These are phyloP conservation scores for Mormyrus iriodes DNA, from an alignment of 2,113 vertebrate species.

Conservation along the genomic window DNA sequence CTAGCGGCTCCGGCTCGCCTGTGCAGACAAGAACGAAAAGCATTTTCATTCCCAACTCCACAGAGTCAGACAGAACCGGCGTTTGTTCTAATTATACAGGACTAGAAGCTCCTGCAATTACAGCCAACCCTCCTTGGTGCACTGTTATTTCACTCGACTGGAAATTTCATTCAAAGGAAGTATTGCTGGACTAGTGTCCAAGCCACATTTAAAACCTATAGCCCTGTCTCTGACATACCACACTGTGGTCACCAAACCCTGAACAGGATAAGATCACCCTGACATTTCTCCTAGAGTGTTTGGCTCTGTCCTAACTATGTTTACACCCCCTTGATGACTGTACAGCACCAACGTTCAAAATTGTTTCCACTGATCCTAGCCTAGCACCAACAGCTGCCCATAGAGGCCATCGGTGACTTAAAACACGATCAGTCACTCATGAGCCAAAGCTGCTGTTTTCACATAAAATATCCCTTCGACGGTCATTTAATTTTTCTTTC, in stretches of 20 bases:
- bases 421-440: slow-evolving; percentile 43
- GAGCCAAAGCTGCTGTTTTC: slow-evolving; percentile 51
- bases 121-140: neutral
- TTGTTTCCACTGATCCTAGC: slow-evolving; percentile 27
- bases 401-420: slow-evolving; percentile 23
- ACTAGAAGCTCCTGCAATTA: neutral
- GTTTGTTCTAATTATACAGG: slow-evolving; percentile 23
- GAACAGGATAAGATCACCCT: neutral
- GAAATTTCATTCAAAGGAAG: slow-evolving; percentile 2
- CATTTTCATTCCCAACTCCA: neutral
- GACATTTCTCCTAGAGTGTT: neutral
- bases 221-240: neutral
- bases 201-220: neutral
- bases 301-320: neutral
- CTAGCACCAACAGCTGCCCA: slow-evolving; percentile 31
- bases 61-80: neutral
- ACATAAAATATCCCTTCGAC: slow-evolving; percentile 55
- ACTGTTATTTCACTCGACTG: slow-evolving; percentile 24
- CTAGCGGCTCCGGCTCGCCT: slow-evolving; percentile 87
- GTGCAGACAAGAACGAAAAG: neutral
- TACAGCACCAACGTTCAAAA: neutral
- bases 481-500: slow-evolving; percentile 53
- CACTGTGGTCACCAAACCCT: neutral
- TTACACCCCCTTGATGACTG: neutral
- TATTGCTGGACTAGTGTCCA: neutral